Base-by-base conservation (phyloP, 2,113 vertebrate genomes). In the Mus spicilegus region DNA sequence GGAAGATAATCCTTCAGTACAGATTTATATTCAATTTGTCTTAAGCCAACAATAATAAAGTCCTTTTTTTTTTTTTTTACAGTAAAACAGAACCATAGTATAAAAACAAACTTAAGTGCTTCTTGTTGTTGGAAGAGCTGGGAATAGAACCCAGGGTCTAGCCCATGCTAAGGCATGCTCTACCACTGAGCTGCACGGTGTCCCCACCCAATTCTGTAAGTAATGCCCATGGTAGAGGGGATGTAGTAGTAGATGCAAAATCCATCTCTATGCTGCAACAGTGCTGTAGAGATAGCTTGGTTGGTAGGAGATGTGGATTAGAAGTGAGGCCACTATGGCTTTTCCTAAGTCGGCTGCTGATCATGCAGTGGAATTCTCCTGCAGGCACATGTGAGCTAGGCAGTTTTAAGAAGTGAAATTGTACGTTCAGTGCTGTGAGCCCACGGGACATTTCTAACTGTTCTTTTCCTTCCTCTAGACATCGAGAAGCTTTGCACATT, bases 401-500 rank as follows among this genome's bases (percentile, higher is more conserved):
- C 26, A 61, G 51, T 84, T 91, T 87, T 80, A 33, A 81, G 81
- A 86, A 93, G 30, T n/a, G 42, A 89, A 91, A 90, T 5, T 93
- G 26, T 0, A 16, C 36, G 77, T 89, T 46, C 46, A 39, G 1
- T 54, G 28, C 30, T 54, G 30, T 78, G 13, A 90, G 65, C 36
- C 39, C 61, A 33, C 17, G 67, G 91, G 80, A 85, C 76, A 28
- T 73, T 70, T 91, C 89, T 94, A 49, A 96, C 30, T 87, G 72
- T 94, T 72, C 82, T 97, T 93, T 49, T 6, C 76, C 80, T 98
- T 87, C 82, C 39, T 97, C 87, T 93, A 99, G 99, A 99, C 98
- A 98, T 99, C 56, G 99, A 99, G 97, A 99, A 99, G 97, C 98
- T 99, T 97, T 99, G 99, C 96, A 99, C 99, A 1, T 99, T 99